Conservation (phyloP, 2,113 vertebrate species). For the Tauraco erythrolophus region DNA sequence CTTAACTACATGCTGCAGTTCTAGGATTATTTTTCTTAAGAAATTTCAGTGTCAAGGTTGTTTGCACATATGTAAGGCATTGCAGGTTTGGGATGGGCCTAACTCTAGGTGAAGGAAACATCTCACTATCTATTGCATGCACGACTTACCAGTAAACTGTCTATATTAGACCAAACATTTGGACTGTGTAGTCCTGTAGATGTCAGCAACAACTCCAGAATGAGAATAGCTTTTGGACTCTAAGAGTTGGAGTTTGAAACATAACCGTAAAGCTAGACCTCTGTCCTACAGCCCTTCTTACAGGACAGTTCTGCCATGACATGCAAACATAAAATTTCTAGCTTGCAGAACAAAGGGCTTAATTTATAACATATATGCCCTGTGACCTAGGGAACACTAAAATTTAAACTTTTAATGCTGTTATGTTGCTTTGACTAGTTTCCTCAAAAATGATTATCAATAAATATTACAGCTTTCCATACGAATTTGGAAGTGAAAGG, state of each 20-base stretch:
- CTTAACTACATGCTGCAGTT: background rate
- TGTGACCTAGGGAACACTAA: background rate
- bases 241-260: background rate
- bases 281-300: background rate
- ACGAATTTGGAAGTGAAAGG: background rate
- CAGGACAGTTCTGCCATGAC: background rate
- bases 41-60: background rate
- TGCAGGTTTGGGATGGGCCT: background rate
- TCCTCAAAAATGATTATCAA: background rate
- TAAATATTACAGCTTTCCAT: background rate
- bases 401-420: background rate
- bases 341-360: background rate
- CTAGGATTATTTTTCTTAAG: background rate
- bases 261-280: background rate
- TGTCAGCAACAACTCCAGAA: background rate
- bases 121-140: fast-evolving
- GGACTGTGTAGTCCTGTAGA: background rate
- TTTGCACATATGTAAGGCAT: background rate
- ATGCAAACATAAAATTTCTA: background rate
- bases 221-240: background rate
- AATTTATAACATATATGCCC: background rate
- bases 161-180: background rate
- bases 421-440: background rate
- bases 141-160: background rate
- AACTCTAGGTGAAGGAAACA: background rate